A percentile compares a stretch with the other conserved stretches of the same genome.
These are phyloP conservation scores for Spicauda simplicius DNA, from an alignment of 2,888 invertebrate genomes.

Conservation along the genomic window DNA sequence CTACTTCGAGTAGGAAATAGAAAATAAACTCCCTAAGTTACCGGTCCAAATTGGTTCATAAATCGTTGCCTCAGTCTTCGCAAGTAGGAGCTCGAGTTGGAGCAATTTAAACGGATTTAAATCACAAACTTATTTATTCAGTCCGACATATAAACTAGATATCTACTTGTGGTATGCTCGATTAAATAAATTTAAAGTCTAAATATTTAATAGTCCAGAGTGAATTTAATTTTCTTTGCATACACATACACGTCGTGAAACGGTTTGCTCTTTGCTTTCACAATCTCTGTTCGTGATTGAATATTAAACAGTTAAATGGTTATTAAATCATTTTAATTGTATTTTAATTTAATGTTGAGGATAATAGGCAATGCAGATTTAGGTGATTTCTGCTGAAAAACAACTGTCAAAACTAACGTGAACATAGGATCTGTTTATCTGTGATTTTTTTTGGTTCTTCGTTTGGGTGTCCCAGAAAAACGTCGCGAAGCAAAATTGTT, in stretches of 20 bases:
- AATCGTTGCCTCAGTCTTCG: slow-evolving; percentile 19
- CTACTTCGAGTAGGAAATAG: background rate
- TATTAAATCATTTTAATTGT: too few relatives aligned
- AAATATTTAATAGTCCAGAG: slow-evolving; percentile 15
- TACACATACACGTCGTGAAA: background rate
- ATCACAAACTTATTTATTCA: slow-evolving; percentile 24
- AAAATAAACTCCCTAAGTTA: slow-evolving; percentile 10
- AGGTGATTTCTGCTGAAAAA: too few relatives aligned
- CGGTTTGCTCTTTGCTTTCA: too few relatives aligned
- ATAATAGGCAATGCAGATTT: too few relatives aligned
- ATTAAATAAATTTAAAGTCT: slow-evolving; percentile 12
- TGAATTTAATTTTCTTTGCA: slow-evolving; percentile 1
- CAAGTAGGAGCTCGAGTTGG: slow-evolving; percentile 4
- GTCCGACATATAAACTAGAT: slow-evolving; percentile 1
- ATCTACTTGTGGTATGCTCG: slow-evolving; percentile 7
- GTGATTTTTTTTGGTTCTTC: too few relatives aligned
- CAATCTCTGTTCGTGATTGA: too few relatives aligned
- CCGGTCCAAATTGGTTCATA: slow-evolving; percentile 18
- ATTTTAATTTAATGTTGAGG: too few relatives aligned
- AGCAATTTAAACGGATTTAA: slow-evolving; percentile 29
- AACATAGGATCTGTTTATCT: too few relatives aligned
- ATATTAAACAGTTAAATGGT: too few relatives aligned
- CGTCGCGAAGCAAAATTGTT: too few relatives aligned
- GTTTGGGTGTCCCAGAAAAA: too few relatives aligned
- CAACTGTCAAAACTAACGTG: too few relatives aligned